A percentile compares a stretch with the other conserved stretches of the same genome.
Conservation (phyloP, 2,113 vertebrate species). For the Morone saxatilis region DNA sequence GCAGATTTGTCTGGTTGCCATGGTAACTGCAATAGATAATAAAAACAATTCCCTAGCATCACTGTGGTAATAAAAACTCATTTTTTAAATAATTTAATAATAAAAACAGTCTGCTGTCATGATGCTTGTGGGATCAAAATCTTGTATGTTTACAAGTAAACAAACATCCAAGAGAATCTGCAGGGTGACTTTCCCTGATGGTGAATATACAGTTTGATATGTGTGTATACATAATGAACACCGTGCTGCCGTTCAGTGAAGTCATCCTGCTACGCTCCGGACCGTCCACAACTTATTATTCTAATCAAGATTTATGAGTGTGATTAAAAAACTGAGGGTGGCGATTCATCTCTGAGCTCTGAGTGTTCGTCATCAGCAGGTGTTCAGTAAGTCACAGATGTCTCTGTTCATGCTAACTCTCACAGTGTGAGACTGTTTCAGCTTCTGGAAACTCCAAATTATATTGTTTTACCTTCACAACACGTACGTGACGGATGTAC, state of each 20-base stretch:
- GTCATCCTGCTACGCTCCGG: neutral
- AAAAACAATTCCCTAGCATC: no score
- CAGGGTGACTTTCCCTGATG: neutral
- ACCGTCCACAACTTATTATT: constrained; percentile 12
- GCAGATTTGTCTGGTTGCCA: no score
- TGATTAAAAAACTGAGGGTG: constrained; percentile 35
- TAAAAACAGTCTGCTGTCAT: no score
- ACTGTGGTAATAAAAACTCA: no score
- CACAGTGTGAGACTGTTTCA: neutral
- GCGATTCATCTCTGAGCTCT: constrained; percentile 16
- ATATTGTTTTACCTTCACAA: neutral
- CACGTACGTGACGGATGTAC: neutral
- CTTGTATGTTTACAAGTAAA: no score
- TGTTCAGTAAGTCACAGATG: neutral
- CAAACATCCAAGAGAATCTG: no score
- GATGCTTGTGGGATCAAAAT: no score
- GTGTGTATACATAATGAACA: neutral
- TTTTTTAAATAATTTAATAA: no score
- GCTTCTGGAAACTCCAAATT: neutral
- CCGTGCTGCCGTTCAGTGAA: neutral
- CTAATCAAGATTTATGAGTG: constrained; percentile 37
- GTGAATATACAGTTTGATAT: neutral
- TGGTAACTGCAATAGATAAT: no score
- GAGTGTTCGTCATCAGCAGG: constrained; percentile 9
- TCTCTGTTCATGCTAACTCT: neutral